A percentile compares a stretch with the other conserved stretches of the same genome.
Evolutionary conservation across 92 coral and sea anemone genomes (phyloP).

Genomic region (Palythoa heliodiscus): DNA sequence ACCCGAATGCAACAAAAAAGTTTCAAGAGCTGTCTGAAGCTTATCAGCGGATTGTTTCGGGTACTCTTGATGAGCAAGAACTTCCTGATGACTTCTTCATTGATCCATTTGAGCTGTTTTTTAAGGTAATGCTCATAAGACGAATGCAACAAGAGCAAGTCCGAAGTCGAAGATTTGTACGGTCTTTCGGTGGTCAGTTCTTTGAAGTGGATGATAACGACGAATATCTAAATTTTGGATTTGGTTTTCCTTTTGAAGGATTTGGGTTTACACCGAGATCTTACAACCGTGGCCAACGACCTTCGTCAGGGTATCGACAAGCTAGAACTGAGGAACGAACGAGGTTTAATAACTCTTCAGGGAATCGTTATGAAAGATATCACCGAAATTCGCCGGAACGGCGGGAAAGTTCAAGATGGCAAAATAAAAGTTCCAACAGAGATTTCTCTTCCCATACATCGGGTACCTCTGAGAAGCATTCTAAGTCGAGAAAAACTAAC

Average conservation of each 20-base stretch:
- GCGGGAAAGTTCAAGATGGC: slow-evolving; percentile 4
- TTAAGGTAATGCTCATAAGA: slow-evolving; percentile 53
- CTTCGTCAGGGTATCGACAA: slow-evolving; percentile 9
- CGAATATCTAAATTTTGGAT: slow-evolving; percentile 17
- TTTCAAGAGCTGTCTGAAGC: slow-evolving; percentile 75
- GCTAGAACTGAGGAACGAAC: slow-evolving; percentile 11
- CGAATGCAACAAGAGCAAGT: slow-evolving; percentile 48
- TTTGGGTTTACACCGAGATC: slow-evolving; percentile 1
- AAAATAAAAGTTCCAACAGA: not conserved
- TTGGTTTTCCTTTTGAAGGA: slow-evolving; percentile 39
- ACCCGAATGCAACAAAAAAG: slow-evolving; percentile 62
- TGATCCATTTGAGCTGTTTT: slow-evolving; percentile 52
- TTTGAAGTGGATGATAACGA: slow-evolving; percentile 46
- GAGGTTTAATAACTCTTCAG: not conserved
- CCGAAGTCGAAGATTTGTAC: slow-evolving; percentile 44
- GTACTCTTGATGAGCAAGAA: slow-evolving; percentile 42
- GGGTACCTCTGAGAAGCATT: not conserved
- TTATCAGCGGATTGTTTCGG: slow-evolving; percentile 59
- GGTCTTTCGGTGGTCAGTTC: slow-evolving; percentile 37
- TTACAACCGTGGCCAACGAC: not conserved
- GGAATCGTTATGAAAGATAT: not conserved
- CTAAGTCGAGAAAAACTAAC: slow-evolving; percentile 16
- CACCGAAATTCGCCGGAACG: not conserved
- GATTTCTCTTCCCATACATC: not conserved
- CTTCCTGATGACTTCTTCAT: slow-evolving; percentile 45